A percentile compares a stretch with the other conserved stretches of the same genome.
phyloP scores from a whole-genome alignment of 2,888 invertebrate species.

The Leptogaster cylindrica region DNA sequence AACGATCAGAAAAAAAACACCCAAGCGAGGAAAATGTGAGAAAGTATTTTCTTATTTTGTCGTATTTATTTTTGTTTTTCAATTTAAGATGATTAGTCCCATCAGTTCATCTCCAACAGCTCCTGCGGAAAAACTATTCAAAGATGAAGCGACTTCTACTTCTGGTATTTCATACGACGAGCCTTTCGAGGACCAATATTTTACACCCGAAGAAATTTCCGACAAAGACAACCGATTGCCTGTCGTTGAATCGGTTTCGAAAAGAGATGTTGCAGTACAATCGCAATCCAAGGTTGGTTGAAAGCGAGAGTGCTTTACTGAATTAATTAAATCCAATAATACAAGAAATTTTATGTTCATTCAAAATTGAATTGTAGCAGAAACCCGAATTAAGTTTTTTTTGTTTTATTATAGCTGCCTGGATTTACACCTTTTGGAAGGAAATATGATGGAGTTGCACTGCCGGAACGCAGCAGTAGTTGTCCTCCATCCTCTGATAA shows the following conservation, averaged over 20 bases:
- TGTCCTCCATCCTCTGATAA: conserved; percentile 20
- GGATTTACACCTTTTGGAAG: conserved; percentile 17
- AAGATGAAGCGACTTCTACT: not conserved
- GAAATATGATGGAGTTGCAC: conserved; percentile 4
- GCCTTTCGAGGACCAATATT: conserved; percentile 3
- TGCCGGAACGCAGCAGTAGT: conserved; percentile 34
- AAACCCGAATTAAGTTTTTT: no score
- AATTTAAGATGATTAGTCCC: conserved; percentile 1
- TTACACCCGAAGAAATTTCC: not conserved
- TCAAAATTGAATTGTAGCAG: no score
- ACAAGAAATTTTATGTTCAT: no score
- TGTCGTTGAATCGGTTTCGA: no score
- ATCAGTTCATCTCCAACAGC: not conserved
- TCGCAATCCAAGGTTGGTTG: conserved; percentile 17
- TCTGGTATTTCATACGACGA: conserved; percentile 2
- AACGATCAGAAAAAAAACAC: not conserved
- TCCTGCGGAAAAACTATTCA: not conserved
- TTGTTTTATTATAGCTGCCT: conserved; percentile 23
- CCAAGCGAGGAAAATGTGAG: conserved; percentile 10
- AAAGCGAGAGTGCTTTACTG: not conserved
- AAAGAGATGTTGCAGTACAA: no score
- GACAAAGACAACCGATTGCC: not conserved
- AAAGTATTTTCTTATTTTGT: not conserved
- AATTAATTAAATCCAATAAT: no score
- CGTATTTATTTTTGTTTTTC: not conserved